Conservation (phyloP, 2,797 vertebrate species). For the Cyclopterus lumpus region DNA sequence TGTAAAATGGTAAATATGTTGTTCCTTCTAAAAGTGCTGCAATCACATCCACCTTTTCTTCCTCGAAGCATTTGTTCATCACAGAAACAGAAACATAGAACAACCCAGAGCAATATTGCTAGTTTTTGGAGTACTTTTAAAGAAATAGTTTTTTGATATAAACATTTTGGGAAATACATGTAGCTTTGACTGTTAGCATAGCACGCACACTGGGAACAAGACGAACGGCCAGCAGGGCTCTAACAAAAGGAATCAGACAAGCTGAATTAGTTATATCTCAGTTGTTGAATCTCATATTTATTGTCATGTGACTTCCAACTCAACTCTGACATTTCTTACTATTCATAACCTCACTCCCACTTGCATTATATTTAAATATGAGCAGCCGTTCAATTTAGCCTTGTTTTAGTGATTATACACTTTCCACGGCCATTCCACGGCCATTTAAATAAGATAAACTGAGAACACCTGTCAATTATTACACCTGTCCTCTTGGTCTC, state of each 20-base stretch:
- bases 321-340: neutral
- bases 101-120: neutral
- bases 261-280: neutral
- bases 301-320: neutral
- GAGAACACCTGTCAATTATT: conserved; percentile 78
- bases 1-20: too few species aligned
- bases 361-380: neutral
- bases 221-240: neutral
- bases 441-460: neutral
- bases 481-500: conserved; percentile 31
- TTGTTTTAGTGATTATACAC: neutral
- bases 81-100: neutral
- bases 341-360: neutral
- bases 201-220: neutral
- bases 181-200: neutral
- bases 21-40: neutral
- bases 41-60: neutral
- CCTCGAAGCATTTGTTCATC: neutral
- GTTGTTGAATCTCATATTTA: neutral
- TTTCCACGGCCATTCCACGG: conserved; percentile 11
- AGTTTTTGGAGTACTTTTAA: neutral
- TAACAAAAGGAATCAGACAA: neutral
- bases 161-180: neutral
- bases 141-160: neutral
- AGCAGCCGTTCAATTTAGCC: neutral